Conservation (phyloP, 2,888 invertebrate genomes). For the Eristalinus aeneus region DNA sequence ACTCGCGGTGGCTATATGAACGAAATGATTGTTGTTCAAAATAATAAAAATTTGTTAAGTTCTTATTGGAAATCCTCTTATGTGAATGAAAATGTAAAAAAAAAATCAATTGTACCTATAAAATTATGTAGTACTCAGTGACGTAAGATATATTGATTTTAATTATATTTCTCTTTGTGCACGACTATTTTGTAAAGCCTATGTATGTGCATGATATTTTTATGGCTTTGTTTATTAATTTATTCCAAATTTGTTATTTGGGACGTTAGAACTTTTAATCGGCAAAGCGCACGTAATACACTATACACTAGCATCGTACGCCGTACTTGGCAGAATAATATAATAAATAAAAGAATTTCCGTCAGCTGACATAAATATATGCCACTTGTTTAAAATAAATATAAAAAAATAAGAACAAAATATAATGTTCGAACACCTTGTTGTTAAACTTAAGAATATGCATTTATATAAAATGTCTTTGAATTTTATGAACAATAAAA, state of each 20-base stretch:
- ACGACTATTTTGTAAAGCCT: not conserved
- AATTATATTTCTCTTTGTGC: not conserved
- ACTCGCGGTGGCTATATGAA: too few species aligned
- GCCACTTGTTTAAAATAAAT: not conserved
- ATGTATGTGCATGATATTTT: too few species aligned
- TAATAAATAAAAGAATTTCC: not conserved
- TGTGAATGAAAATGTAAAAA: too few species aligned
- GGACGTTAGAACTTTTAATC: not conserved
- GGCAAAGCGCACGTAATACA: not conserved
- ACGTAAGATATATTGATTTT: constrained; percentile 1
- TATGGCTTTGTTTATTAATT: constrained; percentile 1
- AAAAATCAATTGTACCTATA: too few species aligned
- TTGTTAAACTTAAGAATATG: too few species aligned
- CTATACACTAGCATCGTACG: not conserved
- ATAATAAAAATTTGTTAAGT: too few species aligned
- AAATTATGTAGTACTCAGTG: not conserved
- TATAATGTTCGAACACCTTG: too few species aligned
- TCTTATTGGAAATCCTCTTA: too few species aligned
- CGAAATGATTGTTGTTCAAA: too few species aligned
- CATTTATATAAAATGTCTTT: too few species aligned
- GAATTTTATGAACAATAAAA: too few species aligned
- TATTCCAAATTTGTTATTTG: constrained; percentile 17
- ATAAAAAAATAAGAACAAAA: too few species aligned
- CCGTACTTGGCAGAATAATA: not conserved
- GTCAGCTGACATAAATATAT: not conserved